Percentiles rank a stretch among this genome's conserved stretches.
Evolutionary conservation across 35 echinoderm and acorn worm species (phyloP).

Genomic region (Nesometra sesokonis): DNA sequence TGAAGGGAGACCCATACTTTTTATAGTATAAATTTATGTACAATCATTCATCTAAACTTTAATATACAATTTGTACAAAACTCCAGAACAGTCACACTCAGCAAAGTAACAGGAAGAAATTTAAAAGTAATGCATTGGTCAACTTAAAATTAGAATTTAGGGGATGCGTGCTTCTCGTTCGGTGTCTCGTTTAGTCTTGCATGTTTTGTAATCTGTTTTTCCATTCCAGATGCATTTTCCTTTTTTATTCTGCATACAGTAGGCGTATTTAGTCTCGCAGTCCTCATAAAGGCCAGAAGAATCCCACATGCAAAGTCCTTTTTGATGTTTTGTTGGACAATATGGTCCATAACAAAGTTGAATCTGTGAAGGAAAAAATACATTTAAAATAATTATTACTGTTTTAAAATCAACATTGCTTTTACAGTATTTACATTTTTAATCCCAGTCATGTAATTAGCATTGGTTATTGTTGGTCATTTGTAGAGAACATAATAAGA

Average conservation of each 20-base stretch:
- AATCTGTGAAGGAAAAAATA: neutral
- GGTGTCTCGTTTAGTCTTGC: neutral
- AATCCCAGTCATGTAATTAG: too few relatives aligned
- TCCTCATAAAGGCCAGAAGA: neutral
- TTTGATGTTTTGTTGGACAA: neutral
- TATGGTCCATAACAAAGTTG: neutral
- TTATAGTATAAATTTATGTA: neutral
- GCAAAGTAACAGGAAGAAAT: neutral
- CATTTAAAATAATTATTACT: neutral
- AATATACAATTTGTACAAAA: neutral
- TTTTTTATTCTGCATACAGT: neutral
- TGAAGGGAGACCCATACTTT: too few relatives aligned
- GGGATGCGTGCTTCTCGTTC: neutral
- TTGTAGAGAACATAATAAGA: too few relatives aligned
- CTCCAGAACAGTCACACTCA: neutral
- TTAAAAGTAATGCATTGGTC: neutral
- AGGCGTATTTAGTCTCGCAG: neutral
- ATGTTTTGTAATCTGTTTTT: neutral
- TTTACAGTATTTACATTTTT: too few relatives aligned
- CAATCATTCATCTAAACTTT: neutral
- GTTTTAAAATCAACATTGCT: too few relatives aligned
- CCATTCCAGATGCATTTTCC: neutral
- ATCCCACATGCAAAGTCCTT: neutral
- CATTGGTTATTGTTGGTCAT: too few relatives aligned
- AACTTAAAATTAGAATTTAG: neutral